Conservation (phyloP, 2,797 vertebrate genomes). For the Arnoldichthys spilopterus region DNA sequence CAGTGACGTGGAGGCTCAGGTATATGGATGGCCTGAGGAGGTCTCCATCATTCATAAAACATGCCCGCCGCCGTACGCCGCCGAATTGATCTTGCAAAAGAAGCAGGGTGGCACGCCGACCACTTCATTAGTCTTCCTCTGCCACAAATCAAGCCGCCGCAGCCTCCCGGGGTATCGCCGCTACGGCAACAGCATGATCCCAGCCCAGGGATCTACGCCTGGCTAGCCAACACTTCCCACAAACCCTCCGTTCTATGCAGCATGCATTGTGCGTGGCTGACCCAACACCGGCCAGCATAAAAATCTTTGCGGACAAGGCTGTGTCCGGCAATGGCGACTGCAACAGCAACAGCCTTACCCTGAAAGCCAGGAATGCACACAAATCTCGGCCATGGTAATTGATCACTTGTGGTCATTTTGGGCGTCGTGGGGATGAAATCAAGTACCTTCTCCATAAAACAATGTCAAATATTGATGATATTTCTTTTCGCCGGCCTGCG, state of each 20-base stretch:
- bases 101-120: constrained; percentile 83
- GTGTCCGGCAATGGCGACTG: constrained; percentile 14
- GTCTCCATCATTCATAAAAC: constrained; percentile 87
- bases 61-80: constrained; percentile 69
- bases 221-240: background rate
- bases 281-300: constrained; percentile 4
- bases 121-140: constrained; percentile 85
- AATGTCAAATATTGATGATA: constrained; percentile 87
- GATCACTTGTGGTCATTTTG: constrained; percentile 79
- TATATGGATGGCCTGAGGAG: constrained; percentile 79
- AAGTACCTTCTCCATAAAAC: constrained; percentile 84
- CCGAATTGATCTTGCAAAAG: constrained; percentile 87
- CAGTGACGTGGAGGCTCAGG: constrained; percentile 62
- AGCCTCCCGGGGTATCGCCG: constrained; percentile 65
- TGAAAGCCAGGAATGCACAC: constrained; percentile 73
- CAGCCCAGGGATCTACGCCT: constrained; percentile 9
- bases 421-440: constrained; percentile 79
- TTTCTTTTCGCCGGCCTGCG: constrained; percentile 78
- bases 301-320: constrained; percentile 23
- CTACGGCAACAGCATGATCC: constrained; percentile 57
- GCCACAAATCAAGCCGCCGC: constrained; percentile 80
- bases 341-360: background rate
- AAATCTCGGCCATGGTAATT: constrained; percentile 81
- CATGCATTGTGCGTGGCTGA: constrained; percentile 29
- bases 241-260: background rate